Evolutionary conservation across 2,113 vertebrate genomes (phyloP), one percentile per base, ranked within the genome.

Genomic region (Leptodactylus fuscus): DNA sequence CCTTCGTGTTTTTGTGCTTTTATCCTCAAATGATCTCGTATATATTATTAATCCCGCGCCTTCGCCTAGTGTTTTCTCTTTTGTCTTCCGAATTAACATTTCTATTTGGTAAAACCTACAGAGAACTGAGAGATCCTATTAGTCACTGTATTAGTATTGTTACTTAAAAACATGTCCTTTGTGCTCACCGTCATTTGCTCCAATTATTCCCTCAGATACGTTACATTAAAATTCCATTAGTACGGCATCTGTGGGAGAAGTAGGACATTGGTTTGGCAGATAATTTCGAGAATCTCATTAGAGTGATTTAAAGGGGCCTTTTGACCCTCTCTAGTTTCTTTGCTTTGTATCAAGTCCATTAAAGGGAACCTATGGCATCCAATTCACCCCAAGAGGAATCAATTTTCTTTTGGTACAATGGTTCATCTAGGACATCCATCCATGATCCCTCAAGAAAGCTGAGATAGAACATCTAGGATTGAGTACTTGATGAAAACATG

Each of bases 1-100:
- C n/a, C 49, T 5, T 41, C 48, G 51, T 73, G 81, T 65, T 82
- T 73, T 44, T 82, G 48, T 82, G 69, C 12, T 12, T 49, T 65
- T 55, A 73, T 71, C 81, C 81, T 82, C 24, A 82, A 74, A 82
- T 82, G 81, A 36, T 82, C 81, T 82, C 9, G 38, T 51, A 73
- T 55, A 73, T 53, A 53, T 82, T 44, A 82, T 60, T 79, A 55
- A 79, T 79, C 58, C 51, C 27, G 49, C 49, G 0, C 10, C 27
- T 29, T 55, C 9, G 32, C 75, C 32, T 78, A 79, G 32, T 78
- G 71, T 46, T 75, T 75, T 75, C 71, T 75, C 44, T 15, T 75
- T 75, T 48, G n/a, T 67, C 62, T 67, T 34, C 62, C 16, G 62
- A 67, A 67, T 34, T 67, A 67, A 67, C 62, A 67, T 34, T 67